Evolutionary conservation across 2,113 vertebrate species (phyloP), one percentile per base, ranked within the genome.

Genomic region (Sapajus apella): DNA sequence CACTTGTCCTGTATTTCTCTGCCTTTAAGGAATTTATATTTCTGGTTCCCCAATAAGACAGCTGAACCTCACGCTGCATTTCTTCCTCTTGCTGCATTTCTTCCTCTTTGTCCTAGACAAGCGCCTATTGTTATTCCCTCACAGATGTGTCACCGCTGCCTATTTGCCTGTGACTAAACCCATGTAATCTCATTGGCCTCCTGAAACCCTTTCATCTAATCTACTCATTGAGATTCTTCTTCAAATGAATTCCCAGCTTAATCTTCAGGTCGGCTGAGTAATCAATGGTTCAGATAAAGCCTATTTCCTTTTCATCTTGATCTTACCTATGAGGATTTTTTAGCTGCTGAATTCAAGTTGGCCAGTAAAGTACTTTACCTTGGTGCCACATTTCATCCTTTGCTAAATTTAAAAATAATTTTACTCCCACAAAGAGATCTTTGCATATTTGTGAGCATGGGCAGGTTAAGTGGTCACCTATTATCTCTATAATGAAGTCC

Each of bases 1-100:
- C 86, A 52, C 50, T 64, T 61, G 20, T 0, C 0, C 6, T 93
- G 16, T 52, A 68, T 83, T 95, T 86, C 14, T 27, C 72, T 70
- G 27, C 35, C 47, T 56, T 82, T 81, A 80, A 91, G 85, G 35
- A 96, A 89, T 84, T 95, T 66, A 73, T 66, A 96, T 93, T n/a
- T 80, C 70, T 35, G 25, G 18, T 84, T 68, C 43, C 79, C 25
- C 52, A 2, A 83, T 32, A 32, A 75, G 56, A 76, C 8, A 89
- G 20, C 27, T 72, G 43, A 87, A 17, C 64, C 73, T 61, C 50
- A 5, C 21, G 13, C 20, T 81, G 2, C 4, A 8, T 64, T 87
- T 95, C 37, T 80, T 56, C 32, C 27, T 90, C 52, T 64, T 35
- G 25, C 17, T 81, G 2, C 6, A 8, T 64, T 87, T 95, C 37